phyloP scores from a whole-genome alignment of 2,113 vertebrate genomes.

The Lepus timidus region DNA sequence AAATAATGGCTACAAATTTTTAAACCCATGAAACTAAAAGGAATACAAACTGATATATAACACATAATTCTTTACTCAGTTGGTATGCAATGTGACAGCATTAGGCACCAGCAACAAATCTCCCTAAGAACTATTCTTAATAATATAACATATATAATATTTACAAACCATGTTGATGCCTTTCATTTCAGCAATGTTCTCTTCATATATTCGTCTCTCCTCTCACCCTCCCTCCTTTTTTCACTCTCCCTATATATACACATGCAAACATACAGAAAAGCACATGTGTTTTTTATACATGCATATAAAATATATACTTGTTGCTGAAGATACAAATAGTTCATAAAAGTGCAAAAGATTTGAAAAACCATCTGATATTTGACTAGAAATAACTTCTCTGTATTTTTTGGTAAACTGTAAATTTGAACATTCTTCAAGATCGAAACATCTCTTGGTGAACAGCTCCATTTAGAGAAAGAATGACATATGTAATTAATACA shows the following conservation, averaged over 20 bases:
- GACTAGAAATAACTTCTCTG: not conserved
- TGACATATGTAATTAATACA: slow-evolving; percentile 9
- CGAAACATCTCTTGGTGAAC: slow-evolving; percentile 18
- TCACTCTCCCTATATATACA: not conserved
- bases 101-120: not conserved
- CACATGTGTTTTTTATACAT: not conserved
- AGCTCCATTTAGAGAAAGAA: not conserved
- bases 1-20: slow-evolving; percentile 20
- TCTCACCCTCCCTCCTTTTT: not conserved
- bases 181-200: slow-evolving; percentile 37
- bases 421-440: slow-evolving; percentile 54
- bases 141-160: not conserved
- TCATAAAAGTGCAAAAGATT: not conserved
- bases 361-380: slow-evolving; percentile 1
- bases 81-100: not conserved
- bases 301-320: not conserved
- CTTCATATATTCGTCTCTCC: not conserved
- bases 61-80: not conserved
- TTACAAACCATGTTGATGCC: not conserved
- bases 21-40: slow-evolving; percentile 29
- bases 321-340: not conserved
- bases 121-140: not conserved
- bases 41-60: not conserved
- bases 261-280: not conserved
- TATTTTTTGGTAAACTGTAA: slow-evolving; percentile 44